Evolutionary conservation across 2,113 vertebrate genomes (phyloP).

Genomic region (Mungos mungo): DNA sequence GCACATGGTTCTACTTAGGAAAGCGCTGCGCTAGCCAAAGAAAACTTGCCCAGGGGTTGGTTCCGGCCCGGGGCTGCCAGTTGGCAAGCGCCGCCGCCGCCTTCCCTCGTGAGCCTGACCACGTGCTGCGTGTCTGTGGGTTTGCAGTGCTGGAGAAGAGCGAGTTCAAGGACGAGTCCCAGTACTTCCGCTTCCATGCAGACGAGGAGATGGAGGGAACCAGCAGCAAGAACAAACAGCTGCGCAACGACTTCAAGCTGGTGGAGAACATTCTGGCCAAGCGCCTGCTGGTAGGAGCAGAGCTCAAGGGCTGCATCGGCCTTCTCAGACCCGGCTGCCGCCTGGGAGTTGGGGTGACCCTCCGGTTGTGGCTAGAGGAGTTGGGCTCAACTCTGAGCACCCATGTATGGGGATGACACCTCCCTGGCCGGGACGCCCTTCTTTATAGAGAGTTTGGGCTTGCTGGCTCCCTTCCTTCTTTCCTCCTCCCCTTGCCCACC

Average conservation of each 20-base stretch:
- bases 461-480: neutral
- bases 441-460: neutral
- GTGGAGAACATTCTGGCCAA: slow-evolving; percentile 97
- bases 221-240: slow-evolving; percentile 93
- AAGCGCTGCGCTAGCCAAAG: neutral
- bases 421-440: neutral
- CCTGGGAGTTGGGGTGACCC: neutral
- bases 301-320: neutral
- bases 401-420: neutral
- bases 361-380: neutral
- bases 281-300: slow-evolving; percentile 92
- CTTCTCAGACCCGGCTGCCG: neutral
- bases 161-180: slow-evolving; percentile 98
- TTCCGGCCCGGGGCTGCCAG: neutral
- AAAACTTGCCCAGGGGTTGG: neutral
- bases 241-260: slow-evolving; percentile 96
- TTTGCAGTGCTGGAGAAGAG: slow-evolving; percentile 96
- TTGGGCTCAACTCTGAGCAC: neutral
- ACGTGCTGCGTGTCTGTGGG: neutral
- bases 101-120: neutral
- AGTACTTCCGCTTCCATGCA: slow-evolving; percentile 98
- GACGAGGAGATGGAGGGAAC: slow-evolving; percentile 98
- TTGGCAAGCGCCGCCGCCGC: accelerated
- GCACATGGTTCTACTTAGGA: neutral
- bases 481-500: neutral